phyloP scores from a whole-genome alignment of 2,888 invertebrate genomes.

The Pseudanteris insignis region DNA sequence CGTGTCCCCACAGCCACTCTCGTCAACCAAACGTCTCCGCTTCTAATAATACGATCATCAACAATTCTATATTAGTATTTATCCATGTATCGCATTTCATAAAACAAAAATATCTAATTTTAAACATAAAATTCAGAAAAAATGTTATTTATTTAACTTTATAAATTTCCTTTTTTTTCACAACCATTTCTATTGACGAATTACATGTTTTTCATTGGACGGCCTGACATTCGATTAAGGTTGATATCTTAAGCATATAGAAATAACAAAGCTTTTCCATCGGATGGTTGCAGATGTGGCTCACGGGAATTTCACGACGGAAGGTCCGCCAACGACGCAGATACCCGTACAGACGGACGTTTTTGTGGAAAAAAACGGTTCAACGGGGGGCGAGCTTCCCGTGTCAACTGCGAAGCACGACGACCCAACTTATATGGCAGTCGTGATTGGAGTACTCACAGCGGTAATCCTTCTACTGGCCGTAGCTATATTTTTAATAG shows the following conservation, averaged over 20 bases:
- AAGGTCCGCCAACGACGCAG: slow-evolving; percentile 70
- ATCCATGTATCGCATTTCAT: too few species aligned
- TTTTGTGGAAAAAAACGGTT: slow-evolving; percentile 65
- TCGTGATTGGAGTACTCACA: slow-evolving; percentile 79
- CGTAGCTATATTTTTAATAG: slow-evolving; percentile 77
- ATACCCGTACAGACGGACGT: slow-evolving; percentile 69
- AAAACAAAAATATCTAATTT: too few species aligned
- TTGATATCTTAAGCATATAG: neutral
- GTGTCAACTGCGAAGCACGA: slow-evolving; percentile 76
- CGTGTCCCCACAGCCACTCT: neutral
- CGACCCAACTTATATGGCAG: slow-evolving; percentile 79
- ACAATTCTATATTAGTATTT: too few species aligned
- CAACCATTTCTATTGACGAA: slow-evolving; percentile 10
- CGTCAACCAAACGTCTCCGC: too few species aligned
- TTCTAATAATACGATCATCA: too few species aligned
- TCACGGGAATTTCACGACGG: slow-evolving; percentile 79
- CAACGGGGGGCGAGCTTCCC: slow-evolving; percentile 68
- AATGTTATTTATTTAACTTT: too few species aligned
- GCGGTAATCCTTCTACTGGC: slow-evolving; percentile 78
- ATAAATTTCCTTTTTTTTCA: slow-evolving; percentile 2
- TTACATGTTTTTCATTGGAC: too few species aligned
- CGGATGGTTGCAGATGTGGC: slow-evolving; percentile 70
- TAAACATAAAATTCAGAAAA: too few species aligned
- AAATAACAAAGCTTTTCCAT: too few species aligned
- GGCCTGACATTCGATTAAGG: slow-evolving; percentile 11